phyloP scores from a whole-genome alignment of 2,888 invertebrate genomes.

The Octonoba sinensis region DNA sequence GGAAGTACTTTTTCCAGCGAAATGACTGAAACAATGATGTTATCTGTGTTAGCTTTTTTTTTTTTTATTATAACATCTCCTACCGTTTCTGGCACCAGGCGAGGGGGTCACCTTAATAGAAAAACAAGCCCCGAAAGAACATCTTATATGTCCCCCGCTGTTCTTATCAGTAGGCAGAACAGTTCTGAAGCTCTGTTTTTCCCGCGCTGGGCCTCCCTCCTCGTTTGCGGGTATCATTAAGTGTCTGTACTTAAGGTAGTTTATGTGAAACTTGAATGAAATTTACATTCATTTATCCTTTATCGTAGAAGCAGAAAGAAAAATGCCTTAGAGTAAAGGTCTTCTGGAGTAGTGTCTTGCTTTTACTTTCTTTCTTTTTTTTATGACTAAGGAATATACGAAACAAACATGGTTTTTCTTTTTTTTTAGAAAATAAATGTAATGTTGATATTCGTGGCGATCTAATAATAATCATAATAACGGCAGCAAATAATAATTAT shows the following conservation, averaged over 20 bases:
- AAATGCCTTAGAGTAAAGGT: background rate
- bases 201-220: conserved; percentile 13
- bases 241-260: conserved; percentile 21
- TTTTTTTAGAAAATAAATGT: background rate
- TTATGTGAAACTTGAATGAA: conserved; percentile 18
- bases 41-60: background rate
- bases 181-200: background rate
- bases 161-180: conserved; percentile 1
- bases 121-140: background rate
- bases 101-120: background rate
- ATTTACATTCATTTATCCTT: conserved; percentile 14
- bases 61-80: background rate
- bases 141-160: conserved; percentile 20
- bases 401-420: too few species aligned
- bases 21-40: too few species aligned
- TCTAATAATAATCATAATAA: too few species aligned
- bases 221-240: conserved; percentile 20
- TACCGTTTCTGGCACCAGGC: conserved; percentile 1
- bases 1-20: too few species aligned
- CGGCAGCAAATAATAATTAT: too few species aligned
- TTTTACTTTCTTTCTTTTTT: background rate
- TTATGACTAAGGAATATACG: background rate
- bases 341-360: background rate
- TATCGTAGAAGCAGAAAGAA: background rate
- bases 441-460: background rate